A percentile compares a stretch with the other conserved stretches of the same genome.
These are phyloP conservation scores for Ypsolopha scabrella DNA, from an alignment of 2,888 invertebrate genomes.

Conservation along the genomic window DNA sequence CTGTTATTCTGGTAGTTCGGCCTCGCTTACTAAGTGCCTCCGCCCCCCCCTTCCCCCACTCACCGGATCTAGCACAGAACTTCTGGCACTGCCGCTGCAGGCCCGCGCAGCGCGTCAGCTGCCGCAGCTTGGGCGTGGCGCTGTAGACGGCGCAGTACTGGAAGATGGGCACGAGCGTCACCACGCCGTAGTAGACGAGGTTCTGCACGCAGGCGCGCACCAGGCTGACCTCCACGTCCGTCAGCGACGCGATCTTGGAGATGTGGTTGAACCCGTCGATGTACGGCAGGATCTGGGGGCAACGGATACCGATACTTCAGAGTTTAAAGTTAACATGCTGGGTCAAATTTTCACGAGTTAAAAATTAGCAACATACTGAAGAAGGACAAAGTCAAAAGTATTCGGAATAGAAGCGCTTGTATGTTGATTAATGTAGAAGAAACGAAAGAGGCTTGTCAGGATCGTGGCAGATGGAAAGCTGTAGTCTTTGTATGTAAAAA, in stretches of 20 bases:
- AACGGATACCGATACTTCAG: neutral
- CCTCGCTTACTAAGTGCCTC: too few relatives aligned
- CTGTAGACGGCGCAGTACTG: slow-evolving; percentile 87
- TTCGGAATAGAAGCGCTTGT: too few relatives aligned
- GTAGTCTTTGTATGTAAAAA: too few relatives aligned
- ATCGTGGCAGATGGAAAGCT: too few relatives aligned
- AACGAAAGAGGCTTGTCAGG: too few relatives aligned
- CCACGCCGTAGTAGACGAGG: slow-evolving; percentile 80
- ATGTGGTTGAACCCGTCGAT: slow-evolving; percentile 88
- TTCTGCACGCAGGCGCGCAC: slow-evolving; percentile 87
- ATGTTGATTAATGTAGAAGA: too few relatives aligned
- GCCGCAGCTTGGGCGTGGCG: slow-evolving; percentile 77
- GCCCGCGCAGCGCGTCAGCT: slow-evolving; percentile 73
- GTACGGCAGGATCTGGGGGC: slow-evolving; percentile 76
- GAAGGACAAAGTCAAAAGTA: too few relatives aligned
- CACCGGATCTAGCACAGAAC: slow-evolving; percentile 78
- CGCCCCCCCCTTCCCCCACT: too few relatives aligned
- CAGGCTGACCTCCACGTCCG: slow-evolving; percentile 84
- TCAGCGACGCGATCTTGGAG: slow-evolving; percentile 80
- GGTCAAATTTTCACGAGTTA: too few relatives aligned
- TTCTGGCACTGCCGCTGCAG: slow-evolving; percentile 78
- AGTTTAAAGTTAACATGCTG: too few relatives aligned
- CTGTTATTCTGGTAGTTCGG: too few relatives aligned
- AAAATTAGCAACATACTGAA: too few relatives aligned
- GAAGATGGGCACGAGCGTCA: slow-evolving; percentile 82